These are phyloP conservation scores for Platycheirus rosarum DNA, from an alignment of 2,888 invertebrate species.

Conservation along the genomic window DNA sequence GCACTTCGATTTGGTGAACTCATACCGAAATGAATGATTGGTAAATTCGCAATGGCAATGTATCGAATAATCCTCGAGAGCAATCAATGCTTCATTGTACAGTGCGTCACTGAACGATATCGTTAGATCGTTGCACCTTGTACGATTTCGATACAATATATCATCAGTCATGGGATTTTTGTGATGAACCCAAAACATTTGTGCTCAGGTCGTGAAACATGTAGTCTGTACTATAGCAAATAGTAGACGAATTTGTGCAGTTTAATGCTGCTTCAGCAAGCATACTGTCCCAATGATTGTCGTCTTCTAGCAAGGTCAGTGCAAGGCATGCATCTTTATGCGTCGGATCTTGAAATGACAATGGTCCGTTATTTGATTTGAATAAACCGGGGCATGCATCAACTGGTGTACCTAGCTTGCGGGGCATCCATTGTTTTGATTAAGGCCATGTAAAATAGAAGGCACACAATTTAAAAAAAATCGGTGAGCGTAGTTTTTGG, in stretches of 20 bases:
- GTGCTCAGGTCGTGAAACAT: constrained; percentile 76
- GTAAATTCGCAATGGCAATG: constrained; percentile 75
- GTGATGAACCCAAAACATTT: constrained; percentile 75
- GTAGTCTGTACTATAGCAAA: constrained; percentile 77
- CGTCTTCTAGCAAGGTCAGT: constrained; percentile 27
- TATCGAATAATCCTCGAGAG: constrained; percentile 38
- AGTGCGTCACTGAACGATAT: constrained; percentile 72
- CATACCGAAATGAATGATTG: constrained; percentile 75
- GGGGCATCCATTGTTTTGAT: constrained; percentile 71
- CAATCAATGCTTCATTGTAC: constrained; percentile 73
- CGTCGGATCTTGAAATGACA: not conserved
- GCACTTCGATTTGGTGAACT: constrained; percentile 73
- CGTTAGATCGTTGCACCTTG: constrained; percentile 70
- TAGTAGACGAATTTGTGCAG: constrained; percentile 49
- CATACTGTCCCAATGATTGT: constrained; percentile 15
- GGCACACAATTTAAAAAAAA: too few relatives aligned
- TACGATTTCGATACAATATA: constrained; percentile 75
- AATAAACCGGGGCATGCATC: constrained; percentile 2
- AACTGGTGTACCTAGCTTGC: constrained; percentile 76
- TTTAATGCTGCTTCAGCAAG: constrained; percentile 7
- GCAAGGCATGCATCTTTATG: constrained; percentile 15
- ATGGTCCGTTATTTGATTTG: not conserved
- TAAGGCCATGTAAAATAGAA: too few relatives aligned
- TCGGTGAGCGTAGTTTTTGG: too few relatives aligned
- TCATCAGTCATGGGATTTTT: constrained; percentile 35